phyloP scores from a whole-genome alignment of 2,797 vertebrate species.

The Sphenodon punctatus region DNA sequence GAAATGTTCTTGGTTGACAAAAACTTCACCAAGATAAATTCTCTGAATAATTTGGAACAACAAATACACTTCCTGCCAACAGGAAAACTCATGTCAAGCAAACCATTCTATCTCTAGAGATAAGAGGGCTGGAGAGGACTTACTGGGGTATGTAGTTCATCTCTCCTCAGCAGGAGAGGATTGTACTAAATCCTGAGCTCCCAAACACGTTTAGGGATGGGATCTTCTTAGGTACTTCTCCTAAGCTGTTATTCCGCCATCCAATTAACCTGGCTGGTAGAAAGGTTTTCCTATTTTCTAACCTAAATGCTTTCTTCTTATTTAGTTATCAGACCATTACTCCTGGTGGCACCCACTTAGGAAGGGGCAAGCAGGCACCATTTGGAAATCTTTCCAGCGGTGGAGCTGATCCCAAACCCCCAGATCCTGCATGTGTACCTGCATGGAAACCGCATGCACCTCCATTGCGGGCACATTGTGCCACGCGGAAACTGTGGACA shows the following conservation, averaged over 20 bases:
- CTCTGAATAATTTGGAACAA: background rate
- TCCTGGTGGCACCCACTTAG: background rate
- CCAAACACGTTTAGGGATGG: background rate
- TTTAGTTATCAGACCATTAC: background rate
- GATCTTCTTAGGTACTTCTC: background rate
- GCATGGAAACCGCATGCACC: too few relatives aligned
- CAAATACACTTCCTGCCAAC: fast-evolving
- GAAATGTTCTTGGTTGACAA: background rate
- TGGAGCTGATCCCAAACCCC: too few relatives aligned
- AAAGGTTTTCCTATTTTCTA: background rate
- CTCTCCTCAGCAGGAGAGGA: background rate
- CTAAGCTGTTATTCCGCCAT: background rate
- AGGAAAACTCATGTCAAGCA: background rate
- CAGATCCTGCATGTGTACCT: too few relatives aligned
- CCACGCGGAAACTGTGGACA: too few relatives aligned
- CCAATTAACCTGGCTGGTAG: background rate
- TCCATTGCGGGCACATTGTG: too few relatives aligned
- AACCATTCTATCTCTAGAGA: background rate
- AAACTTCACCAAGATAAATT: background rate
- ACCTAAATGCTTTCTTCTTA: background rate
- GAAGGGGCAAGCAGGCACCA: too few relatives aligned
- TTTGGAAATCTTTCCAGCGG: too few relatives aligned
- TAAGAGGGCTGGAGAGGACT: background rate
- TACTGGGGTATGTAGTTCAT: background rate
- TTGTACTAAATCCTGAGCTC: background rate